These are phyloP conservation scores for Phylloscopus trochiloides DNA, from an alignment of 2,113 vertebrate genomes.

Conservation along the genomic window DNA sequence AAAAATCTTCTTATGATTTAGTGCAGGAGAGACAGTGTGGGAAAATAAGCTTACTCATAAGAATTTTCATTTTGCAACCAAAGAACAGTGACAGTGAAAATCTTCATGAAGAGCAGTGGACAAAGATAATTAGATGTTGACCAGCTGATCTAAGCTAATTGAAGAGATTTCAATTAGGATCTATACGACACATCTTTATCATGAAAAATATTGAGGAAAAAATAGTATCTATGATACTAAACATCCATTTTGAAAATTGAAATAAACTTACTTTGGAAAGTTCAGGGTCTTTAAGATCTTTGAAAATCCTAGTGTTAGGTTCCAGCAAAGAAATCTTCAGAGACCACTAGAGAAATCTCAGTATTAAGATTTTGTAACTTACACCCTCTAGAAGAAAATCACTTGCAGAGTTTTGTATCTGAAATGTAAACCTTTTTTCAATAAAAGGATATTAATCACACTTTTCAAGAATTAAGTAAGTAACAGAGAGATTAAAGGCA, in stretches of 20 bases:
- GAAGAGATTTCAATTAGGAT: background rate
- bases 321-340: accelerated
- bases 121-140: background rate
- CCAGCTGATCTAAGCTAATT: background rate
- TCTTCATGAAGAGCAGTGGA: background rate
- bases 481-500: background rate
- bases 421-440: background rate
- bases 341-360: background rate
- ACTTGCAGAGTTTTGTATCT: background rate
- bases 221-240: background rate
- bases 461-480: background rate
- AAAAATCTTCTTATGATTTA: background rate
- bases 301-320: background rate
- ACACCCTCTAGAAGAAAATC: background rate
- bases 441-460: background rate
- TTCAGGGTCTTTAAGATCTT: background rate
- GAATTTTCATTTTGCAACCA: background rate
- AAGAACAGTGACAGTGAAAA: background rate
- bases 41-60: background rate
- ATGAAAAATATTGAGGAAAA: background rate
- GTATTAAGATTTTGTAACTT: background rate
- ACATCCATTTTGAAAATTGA: background rate
- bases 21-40: background rate
- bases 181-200: background rate
- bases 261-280: background rate